These are phyloP conservation scores for Vesta saturnalis DNA, from an alignment of 2,888 invertebrate species.

Conservation along the genomic window DNA sequence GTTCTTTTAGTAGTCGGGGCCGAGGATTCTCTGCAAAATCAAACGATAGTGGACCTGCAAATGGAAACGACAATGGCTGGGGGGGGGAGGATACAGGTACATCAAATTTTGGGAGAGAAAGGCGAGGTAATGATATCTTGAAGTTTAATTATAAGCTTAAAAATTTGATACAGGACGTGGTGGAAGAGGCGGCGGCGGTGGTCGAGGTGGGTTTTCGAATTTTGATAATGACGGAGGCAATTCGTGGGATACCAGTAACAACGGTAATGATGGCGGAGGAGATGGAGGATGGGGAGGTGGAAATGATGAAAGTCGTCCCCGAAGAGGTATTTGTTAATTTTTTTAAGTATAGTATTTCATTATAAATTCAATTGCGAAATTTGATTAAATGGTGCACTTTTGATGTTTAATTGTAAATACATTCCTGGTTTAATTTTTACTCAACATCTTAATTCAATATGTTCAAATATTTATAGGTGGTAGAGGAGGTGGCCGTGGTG, in stretches of 20 bases:
- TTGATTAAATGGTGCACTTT: too few species aligned
- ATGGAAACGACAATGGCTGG: conserved; percentile 43
- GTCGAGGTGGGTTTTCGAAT: too few species aligned
- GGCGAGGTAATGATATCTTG: conserved; percentile 7
- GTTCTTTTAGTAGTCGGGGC: conserved; percentile 35
- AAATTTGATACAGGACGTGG: conserved; percentile 7
- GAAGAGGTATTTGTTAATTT: conserved; percentile 22
- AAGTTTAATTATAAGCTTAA: background rate
- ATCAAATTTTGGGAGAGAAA: background rate
- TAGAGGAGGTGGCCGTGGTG: conserved; percentile 8
- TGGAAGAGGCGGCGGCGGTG: conserved; percentile 19
- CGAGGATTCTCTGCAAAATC: conserved; percentile 27
- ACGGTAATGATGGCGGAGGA: conserved; percentile 39
- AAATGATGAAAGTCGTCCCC: conserved; percentile 40
- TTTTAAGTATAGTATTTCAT: too few species aligned
- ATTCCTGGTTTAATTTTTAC: too few species aligned
- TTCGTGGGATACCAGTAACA: conserved; percentile 38
- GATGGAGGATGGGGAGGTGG: conserved; percentile 21
- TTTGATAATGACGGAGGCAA: conserved; percentile 37
- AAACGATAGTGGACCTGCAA: conserved; percentile 15
- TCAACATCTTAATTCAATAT: too few species aligned
- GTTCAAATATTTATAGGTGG: conserved; percentile 27
- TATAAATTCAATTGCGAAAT: too few species aligned
- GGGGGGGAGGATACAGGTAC: conserved; percentile 31
- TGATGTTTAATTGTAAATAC: too few species aligned